Evolutionary conservation across 2,888 invertebrate genomes (phyloP).

Genomic region (Portevinia maculata): DNA sequence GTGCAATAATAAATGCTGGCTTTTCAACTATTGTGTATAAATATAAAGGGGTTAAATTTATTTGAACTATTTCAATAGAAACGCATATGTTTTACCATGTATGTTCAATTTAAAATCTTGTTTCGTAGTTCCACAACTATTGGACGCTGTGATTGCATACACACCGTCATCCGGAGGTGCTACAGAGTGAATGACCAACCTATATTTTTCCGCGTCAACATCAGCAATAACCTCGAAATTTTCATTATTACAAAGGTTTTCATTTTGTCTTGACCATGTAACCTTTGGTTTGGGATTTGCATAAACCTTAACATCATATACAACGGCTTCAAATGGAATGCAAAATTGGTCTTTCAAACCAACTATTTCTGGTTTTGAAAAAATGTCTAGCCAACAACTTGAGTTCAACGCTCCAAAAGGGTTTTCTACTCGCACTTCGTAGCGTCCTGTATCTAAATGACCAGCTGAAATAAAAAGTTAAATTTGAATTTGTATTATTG

Average conservation of each 20-base stretch:
- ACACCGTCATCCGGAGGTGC: constrained; percentile 89
- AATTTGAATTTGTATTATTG: constrained; percentile 13
- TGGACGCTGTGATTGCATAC: constrained; percentile 91
- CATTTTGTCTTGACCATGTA: constrained; percentile 86
- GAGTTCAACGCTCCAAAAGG: constrained; percentile 90
- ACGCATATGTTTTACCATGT: constrained; percentile 85
- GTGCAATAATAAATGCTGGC: constrained; percentile 89
- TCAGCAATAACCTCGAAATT: constrained; percentile 83
- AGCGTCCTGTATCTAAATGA: constrained; percentile 91
- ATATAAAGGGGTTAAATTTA: background rate
- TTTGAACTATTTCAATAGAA: background rate
- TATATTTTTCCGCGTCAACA: constrained; percentile 83
- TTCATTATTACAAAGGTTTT: constrained; percentile 82
- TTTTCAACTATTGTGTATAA: constrained; percentile 86
- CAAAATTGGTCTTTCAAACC: constrained; percentile 89
- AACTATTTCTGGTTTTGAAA: constrained; percentile 91
- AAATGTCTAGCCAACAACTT: constrained; percentile 90
- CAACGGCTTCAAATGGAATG: constrained; percentile 90
- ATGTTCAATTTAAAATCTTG: constrained; percentile 88
- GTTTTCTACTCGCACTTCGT: constrained; percentile 91
- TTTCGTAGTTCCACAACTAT: constrained; percentile 89
- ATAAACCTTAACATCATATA: constrained; percentile 91
- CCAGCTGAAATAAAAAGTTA: constrained; percentile 81
- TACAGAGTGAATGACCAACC: constrained; percentile 88
- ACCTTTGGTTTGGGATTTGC: constrained; percentile 96